phyloP scores from a whole-genome alignment of 2,113 vertebrate genomes.

The Casuarius casuarius region DNA sequence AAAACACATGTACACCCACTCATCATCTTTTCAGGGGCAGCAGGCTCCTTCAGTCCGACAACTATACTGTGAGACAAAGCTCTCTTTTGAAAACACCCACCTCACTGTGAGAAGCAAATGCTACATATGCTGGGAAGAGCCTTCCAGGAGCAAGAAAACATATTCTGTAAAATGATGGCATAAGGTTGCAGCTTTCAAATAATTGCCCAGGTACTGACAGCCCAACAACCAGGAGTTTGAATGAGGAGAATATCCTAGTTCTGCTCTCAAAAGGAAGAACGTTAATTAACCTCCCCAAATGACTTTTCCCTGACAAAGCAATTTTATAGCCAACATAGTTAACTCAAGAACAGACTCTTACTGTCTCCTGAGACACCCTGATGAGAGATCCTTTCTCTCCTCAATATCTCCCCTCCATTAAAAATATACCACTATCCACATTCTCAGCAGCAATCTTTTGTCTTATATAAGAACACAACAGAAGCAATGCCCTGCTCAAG shows the following conservation, averaged over 20 bases:
- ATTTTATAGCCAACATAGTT: conserved; percentile 49
- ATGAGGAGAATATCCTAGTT: conserved; percentile 14
- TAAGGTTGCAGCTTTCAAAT: background rate
- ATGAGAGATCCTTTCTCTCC: background rate
- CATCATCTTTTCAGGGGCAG: background rate
- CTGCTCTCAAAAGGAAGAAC: background rate
- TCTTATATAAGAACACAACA: background rate
- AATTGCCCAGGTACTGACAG: conserved; percentile 4
- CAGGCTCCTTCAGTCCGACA: background rate
- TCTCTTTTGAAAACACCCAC: background rate
- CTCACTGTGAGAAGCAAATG: background rate
- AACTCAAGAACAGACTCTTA: conserved; percentile 44
- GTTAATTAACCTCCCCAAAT: conserved; percentile 61
- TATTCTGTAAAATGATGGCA: background rate
- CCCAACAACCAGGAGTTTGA: background rate
- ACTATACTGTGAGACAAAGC: background rate
- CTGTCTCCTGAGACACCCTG: conserved; percentile 4
- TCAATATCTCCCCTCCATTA: background rate
- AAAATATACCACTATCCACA: background rate
- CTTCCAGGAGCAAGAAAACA: background rate
- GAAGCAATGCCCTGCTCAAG: background rate
- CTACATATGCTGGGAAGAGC: background rate
- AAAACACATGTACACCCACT: background rate
- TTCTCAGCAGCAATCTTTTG: background rate
- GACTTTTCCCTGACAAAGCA: conserved; percentile 54